Evolutionary conservation across 2,888 invertebrate species (phyloP).

Genomic region (Listrodromus nycthemerus): DNA sequence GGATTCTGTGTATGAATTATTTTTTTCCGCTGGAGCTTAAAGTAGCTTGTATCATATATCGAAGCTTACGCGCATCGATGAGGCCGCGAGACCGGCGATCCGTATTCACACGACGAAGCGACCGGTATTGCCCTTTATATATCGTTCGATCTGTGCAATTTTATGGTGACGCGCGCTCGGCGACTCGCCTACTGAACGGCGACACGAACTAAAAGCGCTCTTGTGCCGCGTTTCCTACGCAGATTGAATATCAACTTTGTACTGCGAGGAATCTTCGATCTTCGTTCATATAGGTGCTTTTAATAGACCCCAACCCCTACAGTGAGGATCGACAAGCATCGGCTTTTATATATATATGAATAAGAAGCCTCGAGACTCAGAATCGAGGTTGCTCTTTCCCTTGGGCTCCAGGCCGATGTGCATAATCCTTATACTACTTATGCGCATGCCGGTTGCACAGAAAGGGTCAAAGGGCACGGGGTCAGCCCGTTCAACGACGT

Average conservation of each 20-base stretch:
- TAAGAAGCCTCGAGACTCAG: conserved; percentile 9
- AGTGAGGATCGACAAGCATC: conserved; percentile 1
- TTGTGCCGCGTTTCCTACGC: conserved; percentile 12
- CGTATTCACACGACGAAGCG: neutral
- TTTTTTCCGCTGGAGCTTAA: neutral
- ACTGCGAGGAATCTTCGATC: conserved; percentile 20
- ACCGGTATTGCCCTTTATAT: conserved; percentile 14
- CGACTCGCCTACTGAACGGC: conserved; percentile 35
- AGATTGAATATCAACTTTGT: conserved; percentile 3
- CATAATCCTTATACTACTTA: conserved; percentile 12
- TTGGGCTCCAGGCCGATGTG: conserved; percentile 13
- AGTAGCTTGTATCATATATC: conserved; percentile 11
- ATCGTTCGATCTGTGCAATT: conserved; percentile 41
- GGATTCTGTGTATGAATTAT: neutral
- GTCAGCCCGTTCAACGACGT: conserved; percentile 30
- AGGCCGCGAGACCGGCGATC: neutral
- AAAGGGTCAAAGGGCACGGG: conserved; percentile 17
- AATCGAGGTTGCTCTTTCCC: neutral
- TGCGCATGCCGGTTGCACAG: neutral
- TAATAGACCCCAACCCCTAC: conserved; percentile 39
- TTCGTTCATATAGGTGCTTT: conserved; percentile 8
- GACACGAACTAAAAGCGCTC: conserved; percentile 28
- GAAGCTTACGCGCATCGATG: neutral
- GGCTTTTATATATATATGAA: neutral
- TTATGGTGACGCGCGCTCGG: conserved; percentile 42